Base-by-base conservation (phyloP, 2,888 invertebrate genomes). In the Eurois occulta region DNA sequence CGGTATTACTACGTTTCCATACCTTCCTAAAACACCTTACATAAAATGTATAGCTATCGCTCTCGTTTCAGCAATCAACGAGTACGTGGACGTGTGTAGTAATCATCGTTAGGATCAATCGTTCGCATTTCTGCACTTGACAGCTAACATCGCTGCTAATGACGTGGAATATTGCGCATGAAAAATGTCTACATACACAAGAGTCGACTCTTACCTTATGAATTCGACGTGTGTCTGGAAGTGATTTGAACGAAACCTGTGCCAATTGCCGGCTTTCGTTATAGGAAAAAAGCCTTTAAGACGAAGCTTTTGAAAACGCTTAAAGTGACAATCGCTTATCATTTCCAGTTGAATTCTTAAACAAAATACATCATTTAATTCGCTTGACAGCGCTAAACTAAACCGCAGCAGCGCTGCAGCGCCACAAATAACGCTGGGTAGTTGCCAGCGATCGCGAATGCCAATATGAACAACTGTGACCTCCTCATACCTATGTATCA, bases 351-450 rank as follows among this genome's bases (percentile, higher is more conserved):
- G 62, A 77, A 70, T 80, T 74, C 64, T 67, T 68, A 72, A 69
- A 65, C 66, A 76, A 68, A 72, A 72, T 88, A 79, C 75, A 77
- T 84, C 73, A 77, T 65, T 73, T 73, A 69, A 78, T 86, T 86
- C 78, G 58, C 67, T 84, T 81, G 87, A 78, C 77, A 85, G 71
- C 58, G 48, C 52, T 77, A 71, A 75, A 70, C 86, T 38, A 24
- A 72, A 75, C 86, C 76, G 55, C 87, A 74, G 64, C 74, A 87
- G 55, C 69, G 75, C 58, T 82, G 88, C 79, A 78, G 74, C 76
- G 55, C 75, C 64, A 73, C 81, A 87, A 84, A 87, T 84, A 87
- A 80, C 35, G 68, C 87, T 87, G 83, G 77, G 76, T 73, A 58
- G 38, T 41, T 86, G 86, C 88, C 88, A 86, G 86, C 52, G 41